A percentile compares a stretch with the other conserved stretches of the same genome.
Conservation (phyloP, 2,797 vertebrate species). For the Lepus townsendii region DNA sequence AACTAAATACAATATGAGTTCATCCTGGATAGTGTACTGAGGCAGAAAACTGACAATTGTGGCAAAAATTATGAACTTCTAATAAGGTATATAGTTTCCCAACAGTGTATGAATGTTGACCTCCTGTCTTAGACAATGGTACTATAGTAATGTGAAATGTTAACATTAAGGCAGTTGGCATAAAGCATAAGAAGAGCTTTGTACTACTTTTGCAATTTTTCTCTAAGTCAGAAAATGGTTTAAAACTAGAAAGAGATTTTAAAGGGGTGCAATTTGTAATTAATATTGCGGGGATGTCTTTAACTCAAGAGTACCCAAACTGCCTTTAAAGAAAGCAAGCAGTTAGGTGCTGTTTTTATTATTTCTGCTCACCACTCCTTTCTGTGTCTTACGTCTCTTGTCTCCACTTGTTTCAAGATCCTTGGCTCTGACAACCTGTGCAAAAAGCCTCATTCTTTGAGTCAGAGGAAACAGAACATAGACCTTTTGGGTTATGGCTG, state of each 20-base stretch:
- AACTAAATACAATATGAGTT: neutral
- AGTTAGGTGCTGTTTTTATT: neutral
- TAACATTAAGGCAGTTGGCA: neutral
- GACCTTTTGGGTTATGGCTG: neutral
- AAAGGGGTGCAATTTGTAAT: conserved; percentile 1
- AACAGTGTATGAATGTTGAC: conserved; percentile 50
- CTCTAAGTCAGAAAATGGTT: conserved; percentile 19
- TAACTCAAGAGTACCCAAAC: neutral
- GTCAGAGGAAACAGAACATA: neutral
- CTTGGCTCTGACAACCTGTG: neutral
- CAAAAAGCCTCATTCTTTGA: neutral
- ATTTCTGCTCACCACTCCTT: neutral
- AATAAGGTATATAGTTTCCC: conserved; percentile 37
- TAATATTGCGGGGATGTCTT: conserved; percentile 2
- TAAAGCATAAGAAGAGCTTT: conserved; percentile 35
- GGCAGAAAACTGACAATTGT: neutral
- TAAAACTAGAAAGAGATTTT: neutral
- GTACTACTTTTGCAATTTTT: conserved; percentile 46
- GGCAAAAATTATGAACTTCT: neutral
- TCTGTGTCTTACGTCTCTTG: neutral
- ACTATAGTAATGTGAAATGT: neutral
- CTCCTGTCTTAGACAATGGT: conserved; percentile 31
- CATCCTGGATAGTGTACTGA: neutral
- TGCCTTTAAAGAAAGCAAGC: conserved; percentile 5
- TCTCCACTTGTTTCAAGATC: neutral